Evolutionary conservation across 2,113 vertebrate species (phyloP).

Genomic region (Zosterops japonicus): DNA sequence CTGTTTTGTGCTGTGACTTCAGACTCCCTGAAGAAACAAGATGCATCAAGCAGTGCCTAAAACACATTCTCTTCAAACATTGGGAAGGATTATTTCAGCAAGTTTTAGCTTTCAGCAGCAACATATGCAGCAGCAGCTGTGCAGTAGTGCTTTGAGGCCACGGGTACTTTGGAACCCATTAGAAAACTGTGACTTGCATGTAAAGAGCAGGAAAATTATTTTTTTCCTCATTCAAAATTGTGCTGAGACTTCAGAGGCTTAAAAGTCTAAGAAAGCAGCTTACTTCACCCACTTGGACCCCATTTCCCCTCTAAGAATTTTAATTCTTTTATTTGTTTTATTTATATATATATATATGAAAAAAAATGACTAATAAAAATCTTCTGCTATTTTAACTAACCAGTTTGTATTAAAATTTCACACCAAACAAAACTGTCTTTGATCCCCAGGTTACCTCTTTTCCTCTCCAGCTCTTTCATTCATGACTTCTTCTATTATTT

Average conservation of each 20-base stretch:
- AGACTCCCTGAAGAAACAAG: constrained; percentile 60
- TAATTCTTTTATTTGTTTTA: neutral
- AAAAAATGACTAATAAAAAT: neutral
- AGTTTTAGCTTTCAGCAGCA: constrained; percentile 70
- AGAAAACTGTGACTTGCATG: constrained; percentile 65
- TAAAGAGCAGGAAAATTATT: constrained; percentile 23
- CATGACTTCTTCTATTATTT: neutral
- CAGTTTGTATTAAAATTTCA: neutral
- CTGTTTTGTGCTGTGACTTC: constrained; percentile 49
- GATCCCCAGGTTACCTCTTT: neutral
- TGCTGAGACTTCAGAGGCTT: constrained; percentile 55
- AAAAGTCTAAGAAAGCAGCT: constrained; percentile 26
- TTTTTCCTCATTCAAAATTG: constrained; percentile 49
- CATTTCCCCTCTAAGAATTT: neutral
- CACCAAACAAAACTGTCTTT: neutral
- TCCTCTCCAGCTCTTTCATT: neutral
- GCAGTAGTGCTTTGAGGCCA: constrained; percentile 52
- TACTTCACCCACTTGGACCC: neutral
- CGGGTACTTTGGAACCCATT: constrained; percentile 45
- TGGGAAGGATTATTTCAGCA: constrained; percentile 70
- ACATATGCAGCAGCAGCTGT: constrained; percentile 70
- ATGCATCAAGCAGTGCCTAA: constrained; percentile 46
- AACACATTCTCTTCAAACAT: constrained; percentile 53
- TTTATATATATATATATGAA: neutral
- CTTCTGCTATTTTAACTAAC: neutral